These are phyloP conservation scores for Pasiphila rectangulata DNA, from an alignment of 2,888 invertebrate genomes.

Conservation along the genomic window DNA sequence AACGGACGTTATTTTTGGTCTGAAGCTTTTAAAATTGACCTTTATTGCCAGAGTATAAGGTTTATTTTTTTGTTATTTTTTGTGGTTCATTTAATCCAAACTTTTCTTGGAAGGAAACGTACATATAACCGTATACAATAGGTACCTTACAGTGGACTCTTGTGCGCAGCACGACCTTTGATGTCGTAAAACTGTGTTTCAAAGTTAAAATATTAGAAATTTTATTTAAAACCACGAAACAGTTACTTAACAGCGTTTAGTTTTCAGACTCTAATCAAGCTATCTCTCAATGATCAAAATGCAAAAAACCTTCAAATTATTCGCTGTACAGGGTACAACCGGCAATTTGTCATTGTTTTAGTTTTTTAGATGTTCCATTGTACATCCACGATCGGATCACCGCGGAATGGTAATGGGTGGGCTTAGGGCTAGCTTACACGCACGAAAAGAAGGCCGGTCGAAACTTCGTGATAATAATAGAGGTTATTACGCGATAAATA, in stretches of 20 bases:
- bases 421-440: background rate
- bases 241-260: too few species aligned
- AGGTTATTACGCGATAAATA: too few species aligned
- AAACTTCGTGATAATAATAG: too few species aligned
- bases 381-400: constrained; percentile 40
- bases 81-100: background rate
- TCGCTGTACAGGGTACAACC: constrained; percentile 38
- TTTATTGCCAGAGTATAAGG: background rate
- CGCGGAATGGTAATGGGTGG: constrained; percentile 50
- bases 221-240: too few species aligned
- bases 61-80: constrained; percentile 2
- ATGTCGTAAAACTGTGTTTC: too few species aligned
- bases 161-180: too few species aligned
- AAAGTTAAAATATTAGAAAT: too few species aligned
- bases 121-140: too few species aligned
- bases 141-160: too few species aligned
- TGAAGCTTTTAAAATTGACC: background rate
- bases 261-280: background rate
- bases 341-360: constrained; percentile 53
- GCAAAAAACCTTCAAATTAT: constrained; percentile 6
- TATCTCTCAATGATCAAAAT: constrained; percentile 1
- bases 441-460: background rate
- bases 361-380: constrained; percentile 49
- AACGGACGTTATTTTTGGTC: background rate
- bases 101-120: constrained; percentile 14